A percentile compares a stretch with the other conserved stretches of the same genome.
These are phyloP conservation scores for Microplitis manilae DNA, from an alignment of 2,888 invertebrate species.

Conservation along the genomic window DNA sequence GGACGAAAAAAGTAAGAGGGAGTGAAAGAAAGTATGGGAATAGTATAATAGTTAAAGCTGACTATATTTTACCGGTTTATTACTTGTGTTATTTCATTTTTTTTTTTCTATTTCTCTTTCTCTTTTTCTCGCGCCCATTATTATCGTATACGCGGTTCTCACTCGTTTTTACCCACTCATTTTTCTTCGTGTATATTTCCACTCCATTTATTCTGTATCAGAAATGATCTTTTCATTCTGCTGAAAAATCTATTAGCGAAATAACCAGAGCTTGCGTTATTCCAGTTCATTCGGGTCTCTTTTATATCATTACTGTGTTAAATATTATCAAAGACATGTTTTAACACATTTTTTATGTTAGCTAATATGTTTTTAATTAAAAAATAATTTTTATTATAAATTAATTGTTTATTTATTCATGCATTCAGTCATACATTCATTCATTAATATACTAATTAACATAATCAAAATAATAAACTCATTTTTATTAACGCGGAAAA, in stretches of 20 bases:
- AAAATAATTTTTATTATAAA: constrained; percentile 13
- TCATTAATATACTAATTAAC: too few species aligned
- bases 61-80: constrained; percentile 23
- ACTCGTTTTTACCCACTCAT: constrained; percentile 37
- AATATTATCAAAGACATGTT: constrained; percentile 22
- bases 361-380: neutral
- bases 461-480: too few species aligned
- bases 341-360: constrained; percentile 11
- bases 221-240: constrained; percentile 57
- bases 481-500: too few species aligned
- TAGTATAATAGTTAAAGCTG: constrained; percentile 42
- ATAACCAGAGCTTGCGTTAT: constrained; percentile 43
- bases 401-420: too few species aligned
- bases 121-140: constrained; percentile 19
- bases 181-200: constrained; percentile 54
- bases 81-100: constrained; percentile 29
- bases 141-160: neutral
- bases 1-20: neutral
- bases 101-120: constrained; percentile 10
- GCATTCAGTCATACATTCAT: too few species aligned
- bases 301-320: constrained; percentile 26
- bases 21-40: neutral
- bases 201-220: constrained; percentile 58
- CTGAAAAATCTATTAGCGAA: constrained; percentile 60
- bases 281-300: constrained; percentile 30